Evolutionary conservation across 2,888 invertebrate species (phyloP).

Genomic region (Nemapogon koenigi): DNA sequence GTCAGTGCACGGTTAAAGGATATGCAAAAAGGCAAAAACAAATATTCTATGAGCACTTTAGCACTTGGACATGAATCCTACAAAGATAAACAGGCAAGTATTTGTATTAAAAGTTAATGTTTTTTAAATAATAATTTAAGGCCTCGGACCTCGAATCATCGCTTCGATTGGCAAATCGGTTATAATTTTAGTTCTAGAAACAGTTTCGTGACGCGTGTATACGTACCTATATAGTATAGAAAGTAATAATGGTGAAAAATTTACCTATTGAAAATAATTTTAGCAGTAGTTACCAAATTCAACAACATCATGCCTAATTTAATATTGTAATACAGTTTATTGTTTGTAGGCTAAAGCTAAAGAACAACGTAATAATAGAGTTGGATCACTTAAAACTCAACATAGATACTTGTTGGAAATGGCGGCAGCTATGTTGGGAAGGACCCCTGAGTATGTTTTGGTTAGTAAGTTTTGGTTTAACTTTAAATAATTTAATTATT

Average conservation of each 20-base stretch:
- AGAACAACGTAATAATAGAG: conserved; percentile 62
- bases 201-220: too few species aligned
- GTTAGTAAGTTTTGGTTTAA: conserved; percentile 24
- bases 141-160: too few species aligned
- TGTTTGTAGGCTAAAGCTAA: conserved; percentile 67
- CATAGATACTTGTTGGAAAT: conserved; percentile 74
- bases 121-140: too few species aligned
- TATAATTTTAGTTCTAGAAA: too few species aligned
- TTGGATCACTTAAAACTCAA: conserved; percentile 42
- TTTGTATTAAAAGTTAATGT: conserved; percentile 1
- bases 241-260: too few species aligned
- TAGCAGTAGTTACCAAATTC: too few species aligned
- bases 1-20: conserved; percentile 40
- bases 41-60: conserved; percentile 41
- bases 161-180: too few species aligned
- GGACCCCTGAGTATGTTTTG: conserved; percentile 62
- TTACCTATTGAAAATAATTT: too few species aligned
- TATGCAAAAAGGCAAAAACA: conserved; percentile 39
- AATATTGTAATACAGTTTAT: too few species aligned
- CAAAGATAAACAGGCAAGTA: conserved; percentile 59
- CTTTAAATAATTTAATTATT: neutral
- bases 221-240: too few species aligned
- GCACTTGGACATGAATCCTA: conserved; percentile 48
- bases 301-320: too few species aligned
- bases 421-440: conserved; percentile 63